Evolutionary conservation across 2,797 vertebrate genomes (phyloP).

Genomic region (Chaenodraco wilsoni): DNA sequence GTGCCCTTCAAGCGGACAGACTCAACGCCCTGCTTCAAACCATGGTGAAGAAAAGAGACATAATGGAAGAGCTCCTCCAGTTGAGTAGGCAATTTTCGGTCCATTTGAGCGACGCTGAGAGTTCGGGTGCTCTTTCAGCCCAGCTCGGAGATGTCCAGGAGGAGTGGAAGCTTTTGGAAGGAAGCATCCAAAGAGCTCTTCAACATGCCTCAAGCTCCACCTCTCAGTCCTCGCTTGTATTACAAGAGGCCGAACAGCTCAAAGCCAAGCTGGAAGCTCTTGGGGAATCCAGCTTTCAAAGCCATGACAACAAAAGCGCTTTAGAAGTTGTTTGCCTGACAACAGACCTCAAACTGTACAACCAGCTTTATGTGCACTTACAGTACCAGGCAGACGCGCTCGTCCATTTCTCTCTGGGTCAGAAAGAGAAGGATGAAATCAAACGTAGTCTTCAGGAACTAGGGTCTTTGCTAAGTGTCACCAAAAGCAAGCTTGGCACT

Average conservation of each 20-base stretch:
- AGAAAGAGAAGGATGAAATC: constrained; percentile 84
- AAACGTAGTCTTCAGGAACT: constrained; percentile 79
- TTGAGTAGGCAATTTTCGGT: constrained; percentile 82
- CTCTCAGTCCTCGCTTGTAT: constrained; percentile 77
- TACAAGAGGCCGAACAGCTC: constrained; percentile 75
- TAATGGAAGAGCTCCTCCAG: constrained; percentile 78
- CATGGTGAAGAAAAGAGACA: constrained; percentile 78
- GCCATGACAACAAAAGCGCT: constrained; percentile 47
- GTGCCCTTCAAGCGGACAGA: constrained; percentile 80
- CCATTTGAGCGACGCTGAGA: constrained; percentile 83
- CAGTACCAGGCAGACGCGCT: constrained; percentile 82
- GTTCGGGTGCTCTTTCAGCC: constrained; percentile 83
- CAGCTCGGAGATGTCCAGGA: constrained; percentile 87
- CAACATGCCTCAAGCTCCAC: constrained; percentile 78
- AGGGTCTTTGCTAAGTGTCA: constrained; percentile 75
- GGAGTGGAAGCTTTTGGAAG: constrained; percentile 85
- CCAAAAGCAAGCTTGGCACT: constrained; percentile 65
- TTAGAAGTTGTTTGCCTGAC: constrained; percentile 67
- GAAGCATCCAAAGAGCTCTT: constrained; percentile 80
- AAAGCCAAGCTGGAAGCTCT: constrained; percentile 77
- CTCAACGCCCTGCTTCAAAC: constrained; percentile 80
- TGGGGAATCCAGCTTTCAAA: constrained; percentile 45
- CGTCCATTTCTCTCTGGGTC: constrained; percentile 85
- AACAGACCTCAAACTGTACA: constrained; percentile 82
- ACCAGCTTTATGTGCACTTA: constrained; percentile 79